Conservation (phyloP, 2,113 vertebrate genomes). For the Halcyon senegalensis region DNA sequence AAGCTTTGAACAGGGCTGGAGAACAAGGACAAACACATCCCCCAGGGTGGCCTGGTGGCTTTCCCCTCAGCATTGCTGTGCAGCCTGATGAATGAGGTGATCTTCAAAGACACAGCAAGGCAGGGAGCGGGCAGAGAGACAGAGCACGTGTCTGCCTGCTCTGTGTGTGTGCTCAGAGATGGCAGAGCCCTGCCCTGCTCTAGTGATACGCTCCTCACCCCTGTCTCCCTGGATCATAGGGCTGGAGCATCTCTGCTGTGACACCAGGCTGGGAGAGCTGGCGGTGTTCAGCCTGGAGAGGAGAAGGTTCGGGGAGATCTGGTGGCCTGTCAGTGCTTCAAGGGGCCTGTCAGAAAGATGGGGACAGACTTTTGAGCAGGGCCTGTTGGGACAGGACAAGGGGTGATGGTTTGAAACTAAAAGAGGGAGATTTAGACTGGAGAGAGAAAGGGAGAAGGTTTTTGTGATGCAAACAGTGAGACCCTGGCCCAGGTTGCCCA, state of each 20-base stretch:
- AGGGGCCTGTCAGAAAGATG: background rate
- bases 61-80: background rate
- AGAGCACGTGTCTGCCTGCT: rapidly evolving
- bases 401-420: background rate
- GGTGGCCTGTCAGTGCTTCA: background rate
- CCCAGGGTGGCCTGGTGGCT: background rate
- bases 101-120: background rate
- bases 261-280: background rate
- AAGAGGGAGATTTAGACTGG: background rate
- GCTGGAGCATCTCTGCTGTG: background rate
- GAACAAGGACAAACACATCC: background rate
- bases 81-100: background rate
- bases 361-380: background rate
- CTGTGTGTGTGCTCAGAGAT: background rate
- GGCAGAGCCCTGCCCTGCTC: background rate
- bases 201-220: rapidly evolving
- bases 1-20: background rate
- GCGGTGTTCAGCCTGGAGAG: background rate
- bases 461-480: background rate
- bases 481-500: background rate
- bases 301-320: background rate
- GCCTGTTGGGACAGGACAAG: background rate
- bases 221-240: background rate
- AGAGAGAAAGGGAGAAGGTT: background rate
- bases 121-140: background rate